Base-by-base conservation (phyloP, 2,797 vertebrate species). In the Girardinus metallicus region DNA sequence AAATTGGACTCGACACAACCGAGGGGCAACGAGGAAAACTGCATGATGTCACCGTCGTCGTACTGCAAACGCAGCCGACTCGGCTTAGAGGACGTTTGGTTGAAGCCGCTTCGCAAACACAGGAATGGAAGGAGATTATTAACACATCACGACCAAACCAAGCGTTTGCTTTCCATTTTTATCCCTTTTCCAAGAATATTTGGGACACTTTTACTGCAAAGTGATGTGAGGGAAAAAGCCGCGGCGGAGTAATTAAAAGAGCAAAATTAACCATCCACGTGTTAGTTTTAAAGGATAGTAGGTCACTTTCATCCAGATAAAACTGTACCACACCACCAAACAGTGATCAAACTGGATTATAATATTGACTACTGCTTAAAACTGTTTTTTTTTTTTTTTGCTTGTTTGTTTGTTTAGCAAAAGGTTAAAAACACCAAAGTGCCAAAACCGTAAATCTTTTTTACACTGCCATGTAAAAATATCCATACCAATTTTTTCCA, bases 11-110 rank as follows among this genome's bases (percentile, higher is more conserved):
- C 77, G 88, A 83, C 89, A 86, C 82, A 89, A 91, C 86, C 89
- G 74, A 74, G 80, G 82, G 76, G 80, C 83, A 76, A 90, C 88
- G 86, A 81, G 91, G 85, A 84, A 92, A 93, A 91, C 74, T 53
- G 88, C 85, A 92, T 92, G 92, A 95, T 92, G 93, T 94, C 93
- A 94, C 89, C 46, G 79, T 91, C 90, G 87, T 91, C 93, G 87
- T 76, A 76, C 85, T 79, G 89, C 87, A 87, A 89, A 88, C n/a
- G 83, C 87, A 57, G 77, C 81, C 87, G 90, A 86, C 92, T 88
- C 76, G 81, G 79, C 92, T 92, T 92, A 91, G 88, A 93, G 93
- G 90, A 76, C 80, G 81, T 80, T 15, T 83, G 76, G 75, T 60
- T 3, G 76, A 34, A 21, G 83, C 34, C 21, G 36, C 64, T 44